Conservation (phyloP, 2,113 vertebrate genomes). For the Sebastes fasciatus region DNA sequence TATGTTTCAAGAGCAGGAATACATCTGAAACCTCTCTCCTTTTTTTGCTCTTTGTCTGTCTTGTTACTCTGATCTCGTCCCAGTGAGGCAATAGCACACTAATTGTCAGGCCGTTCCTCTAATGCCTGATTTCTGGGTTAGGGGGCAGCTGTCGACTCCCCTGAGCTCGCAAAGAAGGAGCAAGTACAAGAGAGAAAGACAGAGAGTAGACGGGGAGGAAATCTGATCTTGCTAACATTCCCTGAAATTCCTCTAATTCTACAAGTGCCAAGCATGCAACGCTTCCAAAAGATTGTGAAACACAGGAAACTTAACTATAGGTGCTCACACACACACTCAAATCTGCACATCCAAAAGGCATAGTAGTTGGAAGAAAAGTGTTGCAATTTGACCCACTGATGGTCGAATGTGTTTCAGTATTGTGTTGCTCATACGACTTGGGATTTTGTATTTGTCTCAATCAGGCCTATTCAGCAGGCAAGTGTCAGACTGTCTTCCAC, state of each 20-base stretch:
- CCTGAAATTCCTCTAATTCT: conserved; percentile 35
- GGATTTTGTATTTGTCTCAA: conserved; percentile 49
- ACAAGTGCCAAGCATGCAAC: neutral
- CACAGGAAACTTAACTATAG: neutral
- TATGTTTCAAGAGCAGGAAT: conserved; percentile 11
- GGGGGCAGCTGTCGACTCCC: conserved; percentile 66
- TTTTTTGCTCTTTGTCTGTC: conserved; percentile 37
- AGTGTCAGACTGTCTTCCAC: conserved; percentile 46
- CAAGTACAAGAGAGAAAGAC: conserved; percentile 14
- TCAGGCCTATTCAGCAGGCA: conserved; percentile 48
- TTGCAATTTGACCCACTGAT: conserved; percentile 15
- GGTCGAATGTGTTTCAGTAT: conserved; percentile 9
- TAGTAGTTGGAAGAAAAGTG: neutral
- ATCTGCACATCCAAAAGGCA: conserved; percentile 14
- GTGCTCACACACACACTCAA: conserved; percentile 5
- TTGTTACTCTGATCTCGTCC: conserved; percentile 46
- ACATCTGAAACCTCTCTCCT: conserved; percentile 22
- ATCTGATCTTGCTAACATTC: conserved; percentile 20
- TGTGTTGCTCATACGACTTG: conserved; percentile 1
- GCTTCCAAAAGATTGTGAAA: conserved; percentile 9
- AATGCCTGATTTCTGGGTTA: conserved; percentile 73
- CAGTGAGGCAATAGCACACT: conserved; percentile 55
- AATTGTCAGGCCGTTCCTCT: conserved; percentile 69
- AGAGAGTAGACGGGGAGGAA: conserved; percentile 3
- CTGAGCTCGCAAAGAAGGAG: conserved; percentile 35